Percentiles rank a stretch among this genome's conserved stretches.
Evolutionary conservation across 2,888 invertebrate species (phyloP).

Genomic region (Cantharis rustica): DNA sequence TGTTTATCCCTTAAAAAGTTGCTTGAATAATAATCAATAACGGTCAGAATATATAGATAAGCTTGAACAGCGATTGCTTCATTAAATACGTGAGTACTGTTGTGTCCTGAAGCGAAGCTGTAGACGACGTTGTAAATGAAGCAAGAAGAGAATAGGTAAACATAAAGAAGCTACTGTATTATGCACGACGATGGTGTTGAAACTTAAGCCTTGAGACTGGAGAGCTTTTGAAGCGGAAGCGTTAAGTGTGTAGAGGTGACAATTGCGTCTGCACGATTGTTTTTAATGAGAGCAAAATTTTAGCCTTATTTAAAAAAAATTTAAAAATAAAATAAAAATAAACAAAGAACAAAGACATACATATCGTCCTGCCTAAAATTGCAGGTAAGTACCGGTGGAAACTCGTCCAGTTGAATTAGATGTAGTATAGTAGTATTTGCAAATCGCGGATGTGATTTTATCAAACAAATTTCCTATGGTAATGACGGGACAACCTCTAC

Average conservation of each 20-base stretch:
- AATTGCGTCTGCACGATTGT: slow-evolving; percentile 29
- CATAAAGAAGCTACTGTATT: slow-evolving; percentile 27
- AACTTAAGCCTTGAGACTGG: slow-evolving; percentile 25
- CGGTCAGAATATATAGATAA: slow-evolving; percentile 5
- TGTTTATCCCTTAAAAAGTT: not conserved
- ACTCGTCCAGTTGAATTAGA: not conserved
- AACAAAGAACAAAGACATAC: not conserved
- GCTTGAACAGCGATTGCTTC: slow-evolving; percentile 18
- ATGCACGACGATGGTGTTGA: slow-evolving; percentile 25
- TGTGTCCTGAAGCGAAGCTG: slow-evolving; percentile 5
- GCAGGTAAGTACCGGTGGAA: not conserved
- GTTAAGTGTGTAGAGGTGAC: slow-evolving; percentile 30
- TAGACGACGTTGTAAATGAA: slow-evolving; percentile 23
- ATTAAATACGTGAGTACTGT: slow-evolving; percentile 18
- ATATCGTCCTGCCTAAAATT: not conserved
- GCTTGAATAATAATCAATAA: not conserved
- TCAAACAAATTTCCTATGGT: not conserved
- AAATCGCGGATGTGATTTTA: not conserved
- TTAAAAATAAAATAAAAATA: not conserved
- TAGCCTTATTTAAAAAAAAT: not conserved
- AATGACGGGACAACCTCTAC: not conserved
- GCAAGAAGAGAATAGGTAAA: slow-evolving; percentile 27
- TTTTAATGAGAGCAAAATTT: slow-evolving; percentile 26
- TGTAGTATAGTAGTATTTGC: not conserved
- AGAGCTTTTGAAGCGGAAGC: slow-evolving; percentile 25